Evolutionary conservation across 2,888 invertebrate species (phyloP).

Genomic region (Drosophila picticornis): DNA sequence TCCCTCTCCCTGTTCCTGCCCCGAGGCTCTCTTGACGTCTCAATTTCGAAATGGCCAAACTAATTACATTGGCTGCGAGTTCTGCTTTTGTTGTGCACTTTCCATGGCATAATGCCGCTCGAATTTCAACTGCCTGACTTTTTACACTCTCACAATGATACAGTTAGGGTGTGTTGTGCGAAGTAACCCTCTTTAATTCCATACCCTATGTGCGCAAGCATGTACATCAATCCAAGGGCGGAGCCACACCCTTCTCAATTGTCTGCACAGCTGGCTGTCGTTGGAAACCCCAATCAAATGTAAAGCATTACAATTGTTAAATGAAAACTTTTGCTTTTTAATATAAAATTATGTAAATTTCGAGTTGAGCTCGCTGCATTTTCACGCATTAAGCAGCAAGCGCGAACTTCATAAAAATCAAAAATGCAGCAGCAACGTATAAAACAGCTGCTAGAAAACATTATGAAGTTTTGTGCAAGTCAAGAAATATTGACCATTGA

Average conservation of each 20-base stretch:
- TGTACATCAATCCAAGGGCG: conserved; percentile 1
- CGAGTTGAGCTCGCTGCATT: conserved; percentile 48
- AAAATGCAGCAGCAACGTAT: conserved; percentile 31
- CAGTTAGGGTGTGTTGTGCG: conserved; percentile 64
- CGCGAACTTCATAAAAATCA: conserved; percentile 42
- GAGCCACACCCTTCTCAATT: conserved; percentile 69
- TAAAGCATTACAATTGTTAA: conserved; percentile 65
- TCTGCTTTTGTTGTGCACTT: conserved; percentile 30
- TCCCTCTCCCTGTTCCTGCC: neutral
- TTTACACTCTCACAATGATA: conserved; percentile 62
- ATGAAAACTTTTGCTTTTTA: conserved; percentile 66
- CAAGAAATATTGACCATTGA: neutral
- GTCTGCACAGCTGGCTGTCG: conserved; percentile 72
- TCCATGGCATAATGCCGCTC: conserved; percentile 65
- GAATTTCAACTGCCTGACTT: conserved; percentile 68
- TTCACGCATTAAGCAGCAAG: conserved; percentile 49
- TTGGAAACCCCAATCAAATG: conserved; percentile 56
- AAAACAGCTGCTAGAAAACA: conserved; percentile 16
- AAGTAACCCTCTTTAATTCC: conserved; percentile 23
- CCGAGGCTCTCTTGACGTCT: conserved; percentile 54
- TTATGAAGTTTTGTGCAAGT: neutral
- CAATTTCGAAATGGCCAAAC: conserved; percentile 71
- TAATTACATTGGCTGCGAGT: conserved; percentile 66
- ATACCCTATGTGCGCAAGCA: conserved; percentile 1
- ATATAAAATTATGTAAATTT: conserved; percentile 75